These are phyloP conservation scores for Drosophila punjabiensis DNA, from an alignment of 1,140 invertebrate genomes.

Conservation along the genomic window DNA sequence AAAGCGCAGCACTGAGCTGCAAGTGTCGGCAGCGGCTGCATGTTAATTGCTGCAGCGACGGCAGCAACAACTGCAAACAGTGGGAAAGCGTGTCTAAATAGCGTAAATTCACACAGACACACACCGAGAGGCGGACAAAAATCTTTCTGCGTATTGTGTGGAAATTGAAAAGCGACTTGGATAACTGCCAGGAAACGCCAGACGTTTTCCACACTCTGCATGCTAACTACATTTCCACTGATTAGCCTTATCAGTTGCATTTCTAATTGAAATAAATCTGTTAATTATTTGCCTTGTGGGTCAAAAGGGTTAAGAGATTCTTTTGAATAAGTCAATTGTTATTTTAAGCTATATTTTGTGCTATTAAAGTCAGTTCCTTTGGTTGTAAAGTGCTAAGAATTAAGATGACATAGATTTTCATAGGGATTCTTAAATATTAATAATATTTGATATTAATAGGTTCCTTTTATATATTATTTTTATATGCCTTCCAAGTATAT, in stretches of 20 bases:
- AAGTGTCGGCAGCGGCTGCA: constrained; percentile 70
- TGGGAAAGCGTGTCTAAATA: constrained; percentile 76
- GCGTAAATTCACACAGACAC: constrained; percentile 57
- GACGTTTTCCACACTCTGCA: constrained; percentile 23
- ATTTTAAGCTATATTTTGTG: not conserved
- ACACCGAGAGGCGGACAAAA: constrained; percentile 10
- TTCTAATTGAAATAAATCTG: not conserved
- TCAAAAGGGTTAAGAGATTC: not conserved
- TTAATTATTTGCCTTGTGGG: not conserved
- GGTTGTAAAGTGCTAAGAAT: not conserved
- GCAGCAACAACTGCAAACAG: constrained; percentile 64
- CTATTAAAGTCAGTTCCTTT: not conserved
- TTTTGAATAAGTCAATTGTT: not conserved
- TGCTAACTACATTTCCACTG: constrained; percentile 9
- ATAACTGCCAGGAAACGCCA: constrained; percentile 8
- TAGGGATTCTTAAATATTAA: not conserved
- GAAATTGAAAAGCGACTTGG: constrained; percentile 68
- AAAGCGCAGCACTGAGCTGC: constrained; percentile 11
- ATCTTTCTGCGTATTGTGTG: constrained; percentile 50
- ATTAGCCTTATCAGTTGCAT: constrained; percentile 18
- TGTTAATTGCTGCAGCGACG: constrained; percentile 74
- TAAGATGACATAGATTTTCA: not conserved
- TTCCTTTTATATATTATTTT: not conserved
- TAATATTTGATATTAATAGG: not conserved
- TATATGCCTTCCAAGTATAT: not conserved